Conservation (phyloP, 2,888 invertebrate species). For the Phaonia tiefii region DNA sequence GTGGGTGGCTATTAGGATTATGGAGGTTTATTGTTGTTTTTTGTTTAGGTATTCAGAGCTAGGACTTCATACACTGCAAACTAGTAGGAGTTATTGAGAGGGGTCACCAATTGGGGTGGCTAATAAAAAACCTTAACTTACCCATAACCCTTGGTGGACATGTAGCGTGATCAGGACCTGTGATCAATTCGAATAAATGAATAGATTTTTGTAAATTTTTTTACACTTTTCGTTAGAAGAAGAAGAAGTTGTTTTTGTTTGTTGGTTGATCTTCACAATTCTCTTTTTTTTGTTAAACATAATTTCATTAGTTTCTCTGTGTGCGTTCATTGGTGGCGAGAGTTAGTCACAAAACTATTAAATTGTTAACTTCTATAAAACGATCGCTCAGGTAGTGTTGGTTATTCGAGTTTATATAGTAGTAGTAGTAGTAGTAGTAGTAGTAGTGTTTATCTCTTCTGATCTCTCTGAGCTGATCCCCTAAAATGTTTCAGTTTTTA, state of each 20-base stretch:
- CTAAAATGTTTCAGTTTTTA: constrained; percentile 27
- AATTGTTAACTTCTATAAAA: constrained; percentile 32
- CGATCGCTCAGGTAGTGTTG: not conserved
- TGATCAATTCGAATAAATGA: constrained; percentile 53
- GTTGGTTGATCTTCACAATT: constrained; percentile 30
- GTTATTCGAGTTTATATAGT: not conserved
- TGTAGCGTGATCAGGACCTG: constrained; percentile 81
- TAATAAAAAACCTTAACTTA: constrained; percentile 73
- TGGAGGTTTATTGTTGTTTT: not conserved
- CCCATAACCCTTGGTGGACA: constrained; percentile 81
- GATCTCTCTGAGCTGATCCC: constrained; percentile 68
- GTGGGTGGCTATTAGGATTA: too few species aligned
- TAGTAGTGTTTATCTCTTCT: constrained; percentile 5
- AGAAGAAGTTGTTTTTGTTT: constrained; percentile 31
- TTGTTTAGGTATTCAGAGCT: not conserved
- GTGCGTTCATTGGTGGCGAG: constrained; percentile 42
- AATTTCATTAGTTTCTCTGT: not conserved
- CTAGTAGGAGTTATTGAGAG: not conserved
- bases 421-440: constrained; percentile 2
- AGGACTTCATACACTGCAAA: not conserved
- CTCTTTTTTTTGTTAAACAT: not conserved
- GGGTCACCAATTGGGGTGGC: not conserved
- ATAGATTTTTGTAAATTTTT: constrained; percentile 31
- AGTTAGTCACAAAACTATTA: constrained; percentile 76
- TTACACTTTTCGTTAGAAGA: constrained; percentile 46